Evolutionary conservation across 2,113 vertebrate genomes (phyloP).

Genomic region (Piaya cayana): DNA sequence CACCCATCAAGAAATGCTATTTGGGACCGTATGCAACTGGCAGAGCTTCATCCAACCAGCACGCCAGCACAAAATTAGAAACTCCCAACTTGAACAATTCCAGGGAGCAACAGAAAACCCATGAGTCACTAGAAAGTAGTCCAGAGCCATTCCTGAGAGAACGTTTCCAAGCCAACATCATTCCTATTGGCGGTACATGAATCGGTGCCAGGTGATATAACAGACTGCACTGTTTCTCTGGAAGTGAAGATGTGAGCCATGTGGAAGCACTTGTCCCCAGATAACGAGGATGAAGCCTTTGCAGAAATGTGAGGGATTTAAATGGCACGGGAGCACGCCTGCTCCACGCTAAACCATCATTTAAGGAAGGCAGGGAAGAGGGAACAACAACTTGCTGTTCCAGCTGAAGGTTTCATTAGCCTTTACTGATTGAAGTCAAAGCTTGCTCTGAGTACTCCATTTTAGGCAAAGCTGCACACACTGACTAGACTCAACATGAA

Average conservation of each 20-base stretch:
- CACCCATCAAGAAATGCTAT: constrained; percentile 11
- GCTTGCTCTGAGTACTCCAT: constrained; percentile 41
- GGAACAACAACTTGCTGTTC: background rate
- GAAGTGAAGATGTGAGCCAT: constrained; percentile 18
- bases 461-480: constrained; percentile 60
- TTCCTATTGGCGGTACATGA: constrained; percentile 41
- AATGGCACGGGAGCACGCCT: background rate
- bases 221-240: constrained; percentile 3
- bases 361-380: background rate
- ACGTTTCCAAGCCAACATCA: constrained; percentile 29
- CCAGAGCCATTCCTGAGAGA: constrained; percentile 28
- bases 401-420: constrained; percentile 7
- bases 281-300: background rate
- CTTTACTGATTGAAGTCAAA: background rate
- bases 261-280: constrained; percentile 18
- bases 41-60: background rate
- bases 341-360: background rate
- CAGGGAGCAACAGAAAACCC: constrained; percentile 7
- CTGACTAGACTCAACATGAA: constrained; percentile 27
- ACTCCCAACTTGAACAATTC: constrained; percentile 39
- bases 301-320: background rate
- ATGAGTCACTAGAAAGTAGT: constrained; percentile 38
- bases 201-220: constrained; percentile 54
- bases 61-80: constrained; percentile 52
- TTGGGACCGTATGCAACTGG: constrained; percentile 53